Conservation (phyloP, 1,140 invertebrate genomes). For the Polyergus mexicanus region DNA sequence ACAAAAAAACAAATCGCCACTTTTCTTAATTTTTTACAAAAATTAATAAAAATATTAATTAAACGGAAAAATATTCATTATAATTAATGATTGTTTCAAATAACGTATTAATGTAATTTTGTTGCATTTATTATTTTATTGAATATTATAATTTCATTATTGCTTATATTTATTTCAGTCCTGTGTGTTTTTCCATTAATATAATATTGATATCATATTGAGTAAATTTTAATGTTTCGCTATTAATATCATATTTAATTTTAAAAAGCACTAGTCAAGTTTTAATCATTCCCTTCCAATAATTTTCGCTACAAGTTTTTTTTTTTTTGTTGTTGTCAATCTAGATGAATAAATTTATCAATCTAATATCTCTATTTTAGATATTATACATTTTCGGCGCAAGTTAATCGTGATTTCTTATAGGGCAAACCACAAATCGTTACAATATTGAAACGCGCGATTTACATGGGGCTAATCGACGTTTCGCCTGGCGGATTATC, state of each 20-base stretch:
- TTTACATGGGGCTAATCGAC: constrained; percentile 6
- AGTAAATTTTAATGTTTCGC: background rate
- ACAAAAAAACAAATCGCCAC: background rate
- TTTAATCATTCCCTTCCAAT: background rate
- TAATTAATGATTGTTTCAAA: background rate
- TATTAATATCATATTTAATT: background rate
- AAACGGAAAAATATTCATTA: background rate
- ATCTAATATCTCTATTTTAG: background rate
- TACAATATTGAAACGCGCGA: constrained; percentile 28
- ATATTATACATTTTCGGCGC: background rate
- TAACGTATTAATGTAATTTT: constrained; percentile 12
- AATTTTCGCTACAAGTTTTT: background rate
- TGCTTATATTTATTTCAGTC: background rate
- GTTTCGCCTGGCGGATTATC: constrained; percentile 28
- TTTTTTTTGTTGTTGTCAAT: background rate
- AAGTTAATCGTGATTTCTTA: background rate
- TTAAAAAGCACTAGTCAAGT: background rate
- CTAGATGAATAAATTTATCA: background rate
- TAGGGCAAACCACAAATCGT: constrained; percentile 52
- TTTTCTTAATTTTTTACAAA: background rate
- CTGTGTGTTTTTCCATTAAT: background rate
- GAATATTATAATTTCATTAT: background rate
- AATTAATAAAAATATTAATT: constrained; percentile 22
- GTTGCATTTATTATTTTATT: background rate
- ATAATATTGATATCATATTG: background rate